Conservation (phyloP, 2,113 vertebrate genomes). For the Lipotes vexillifer region DNA sequence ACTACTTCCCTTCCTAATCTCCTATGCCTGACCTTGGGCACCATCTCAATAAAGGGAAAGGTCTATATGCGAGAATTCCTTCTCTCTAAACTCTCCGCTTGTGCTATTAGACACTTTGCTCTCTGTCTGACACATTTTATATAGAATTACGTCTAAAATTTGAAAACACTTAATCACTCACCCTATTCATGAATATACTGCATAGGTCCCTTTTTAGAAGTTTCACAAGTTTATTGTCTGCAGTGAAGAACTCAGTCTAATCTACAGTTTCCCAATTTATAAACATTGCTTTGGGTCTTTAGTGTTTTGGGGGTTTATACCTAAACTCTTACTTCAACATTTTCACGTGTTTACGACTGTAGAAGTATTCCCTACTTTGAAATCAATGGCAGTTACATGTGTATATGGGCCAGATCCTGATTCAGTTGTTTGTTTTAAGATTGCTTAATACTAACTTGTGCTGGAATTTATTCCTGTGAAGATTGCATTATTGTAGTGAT, state of each 20-base stretch:
- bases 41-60: constrained; percentile 49
- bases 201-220: neutral
- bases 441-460: neutral
- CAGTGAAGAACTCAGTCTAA: neutral
- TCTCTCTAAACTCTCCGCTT: constrained; percentile 40
- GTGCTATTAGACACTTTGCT: constrained; percentile 47
- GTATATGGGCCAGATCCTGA: neutral
- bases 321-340: neutral
- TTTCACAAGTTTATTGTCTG: neutral
- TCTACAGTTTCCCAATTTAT: neutral
- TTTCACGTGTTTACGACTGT: neutral
- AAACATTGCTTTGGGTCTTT: neutral
- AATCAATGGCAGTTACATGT: neutral
- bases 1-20: neutral
- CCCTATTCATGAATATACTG: neutral
- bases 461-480: neutral
- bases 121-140: neutral
- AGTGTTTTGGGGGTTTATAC: neutral
- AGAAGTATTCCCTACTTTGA: neutral
- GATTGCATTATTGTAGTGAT: neutral
- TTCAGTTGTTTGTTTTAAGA: neutral
- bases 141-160: neutral
- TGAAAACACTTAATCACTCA: neutral
- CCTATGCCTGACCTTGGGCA: neutral
- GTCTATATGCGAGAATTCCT: constrained; percentile 15